phyloP scores from a whole-genome alignment of 2,888 invertebrate species.

The Synergus umbraculus region DNA sequence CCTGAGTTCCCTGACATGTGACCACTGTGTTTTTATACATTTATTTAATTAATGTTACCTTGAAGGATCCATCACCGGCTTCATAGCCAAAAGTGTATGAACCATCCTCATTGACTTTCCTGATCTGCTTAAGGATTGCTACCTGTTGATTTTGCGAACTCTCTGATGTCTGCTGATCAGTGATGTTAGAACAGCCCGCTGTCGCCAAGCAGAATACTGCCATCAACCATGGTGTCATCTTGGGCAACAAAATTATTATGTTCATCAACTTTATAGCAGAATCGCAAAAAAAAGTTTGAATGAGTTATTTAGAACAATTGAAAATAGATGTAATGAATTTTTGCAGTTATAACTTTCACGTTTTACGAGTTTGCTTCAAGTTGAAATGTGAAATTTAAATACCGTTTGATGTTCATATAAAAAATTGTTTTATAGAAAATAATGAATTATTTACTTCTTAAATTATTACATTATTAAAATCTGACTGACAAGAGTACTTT shows the following conservation, averaged over 20 bases:
- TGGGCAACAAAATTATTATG: conserved; percentile 57
- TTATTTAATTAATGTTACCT: conserved; percentile 72
- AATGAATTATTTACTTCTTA: background rate
- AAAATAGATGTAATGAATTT: too few species aligned
- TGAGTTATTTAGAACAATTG: too few species aligned
- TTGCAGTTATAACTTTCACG: too few species aligned
- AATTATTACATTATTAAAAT: background rate
- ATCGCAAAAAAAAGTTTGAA: too few species aligned
- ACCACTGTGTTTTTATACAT: too few species aligned
- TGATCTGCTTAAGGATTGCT: conserved; percentile 89
- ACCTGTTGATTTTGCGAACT: conserved; percentile 84
- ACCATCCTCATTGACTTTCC: conserved; percentile 89
- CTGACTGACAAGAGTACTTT: background rate
- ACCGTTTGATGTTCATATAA: too few species aligned
- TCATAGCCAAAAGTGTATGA: conserved; percentile 92
- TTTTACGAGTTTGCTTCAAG: too few species aligned
- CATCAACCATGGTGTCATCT: conserved; percentile 77
- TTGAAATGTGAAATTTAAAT: too few species aligned
- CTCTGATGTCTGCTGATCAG: conserved; percentile 78
- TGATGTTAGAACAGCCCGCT: conserved; percentile 73
- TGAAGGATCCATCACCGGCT: conserved; percentile 91
- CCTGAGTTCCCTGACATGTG: too few species aligned
- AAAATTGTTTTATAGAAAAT: background rate
- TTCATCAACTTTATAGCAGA: background rate
- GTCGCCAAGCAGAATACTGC: conserved; percentile 74